Conservation (phyloP, 2,888 invertebrate genomes). For the Pantelozetes paolii region DNA sequence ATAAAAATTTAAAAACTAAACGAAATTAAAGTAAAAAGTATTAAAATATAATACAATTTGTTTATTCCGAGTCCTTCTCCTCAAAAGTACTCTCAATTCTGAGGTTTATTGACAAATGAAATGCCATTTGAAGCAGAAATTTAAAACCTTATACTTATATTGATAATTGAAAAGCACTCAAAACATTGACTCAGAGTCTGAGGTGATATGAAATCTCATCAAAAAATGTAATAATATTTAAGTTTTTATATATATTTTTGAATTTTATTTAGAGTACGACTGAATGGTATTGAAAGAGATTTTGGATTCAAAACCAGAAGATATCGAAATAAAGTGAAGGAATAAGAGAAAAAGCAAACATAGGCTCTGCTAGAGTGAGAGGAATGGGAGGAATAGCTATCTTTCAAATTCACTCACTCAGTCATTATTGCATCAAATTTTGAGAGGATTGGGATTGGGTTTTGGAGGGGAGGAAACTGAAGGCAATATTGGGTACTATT, state of each 20-base stretch:
- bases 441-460: not conserved
- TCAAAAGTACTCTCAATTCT: not conserved
- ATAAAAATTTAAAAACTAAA: too few species aligned
- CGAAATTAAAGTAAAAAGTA: not conserved
- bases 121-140: not conserved
- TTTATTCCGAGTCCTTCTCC: not conserved
- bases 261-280: not conserved
- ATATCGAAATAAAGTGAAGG: not conserved
- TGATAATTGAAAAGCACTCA: slow-evolving; percentile 14
- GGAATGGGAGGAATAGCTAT: not conserved
- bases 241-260: not conserved
- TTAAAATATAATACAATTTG: not conserved
- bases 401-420: not conserved
- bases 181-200: not conserved
- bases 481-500: not conserved
- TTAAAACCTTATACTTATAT: not conserved
- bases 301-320: not conserved
- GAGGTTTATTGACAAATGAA: not conserved
- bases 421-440: slow-evolving; percentile 20
- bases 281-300: not conserved
- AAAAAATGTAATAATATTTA: slow-evolving; percentile 1
- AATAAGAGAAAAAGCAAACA: not conserved
- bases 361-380: not conserved
- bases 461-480: not conserved
- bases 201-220: slow-evolving; percentile 27